Evolutionary conservation across 2,888 invertebrate species (phyloP), one percentile per base, ranked within the genome.

Genomic region (Tenthredo livida): DNA sequence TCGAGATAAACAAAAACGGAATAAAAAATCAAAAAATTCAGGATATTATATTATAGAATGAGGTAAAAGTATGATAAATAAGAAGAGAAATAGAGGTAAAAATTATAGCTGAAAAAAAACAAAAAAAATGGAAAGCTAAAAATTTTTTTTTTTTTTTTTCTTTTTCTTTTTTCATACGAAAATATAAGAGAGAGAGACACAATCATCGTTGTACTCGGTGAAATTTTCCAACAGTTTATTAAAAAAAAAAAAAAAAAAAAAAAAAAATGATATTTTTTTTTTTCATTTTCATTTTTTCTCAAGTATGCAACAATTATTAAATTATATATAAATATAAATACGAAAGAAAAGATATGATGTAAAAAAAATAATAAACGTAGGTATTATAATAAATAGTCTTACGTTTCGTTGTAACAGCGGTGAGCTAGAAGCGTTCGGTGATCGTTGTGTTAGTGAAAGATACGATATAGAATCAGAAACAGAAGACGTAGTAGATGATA

Each of bases 401-500:
- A 86, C 86, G 80, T 85, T 65, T 86, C 47, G 85, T 75, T 83
- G 33, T 65, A 10, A 65, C 77, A 58, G 33, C 82, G 85, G 67
- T 75, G 86, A 85, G 75, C 67, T 80, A 25, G 75, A 58, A 77
- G 75, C 65, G 65, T 67, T 86, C 77, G 83, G 67, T 77, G 75
- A 37, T 58, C 61, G 75, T 83, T 83, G 83, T 85, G 86, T 86
- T 86, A 86, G 84, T 78, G 58, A 58, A 72, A 86, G 47, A 50
- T 83, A 83, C 83, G 83, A 83, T 67, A 83, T 25, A 67, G 83
- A 17, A 54, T 73, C 73, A 12, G 33, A 77, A 25, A 77, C 77
- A 33, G 77, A 50, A 77, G 77, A 61, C 61, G 61, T 61, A 54
- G 54, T 54, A 43, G 82, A 43, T 78, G 21, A n/a, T 78, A 78